Percentiles rank a stretch among this genome's conserved stretches.
Evolutionary conservation across 2,113 vertebrate genomes (phyloP).

Genomic region (Ariopsis seemanni): DNA sequence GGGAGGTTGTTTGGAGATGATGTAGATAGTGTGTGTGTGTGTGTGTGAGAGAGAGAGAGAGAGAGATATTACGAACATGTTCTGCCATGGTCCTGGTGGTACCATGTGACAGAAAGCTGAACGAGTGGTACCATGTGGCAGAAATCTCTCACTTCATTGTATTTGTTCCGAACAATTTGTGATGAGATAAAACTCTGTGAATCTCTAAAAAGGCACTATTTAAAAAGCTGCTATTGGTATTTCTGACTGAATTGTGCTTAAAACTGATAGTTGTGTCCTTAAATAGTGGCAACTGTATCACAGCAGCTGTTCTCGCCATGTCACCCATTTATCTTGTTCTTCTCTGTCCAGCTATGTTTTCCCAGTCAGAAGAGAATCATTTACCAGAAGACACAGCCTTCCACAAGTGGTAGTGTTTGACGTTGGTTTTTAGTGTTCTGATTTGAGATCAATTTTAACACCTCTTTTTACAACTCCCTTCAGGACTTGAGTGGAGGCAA

Average conservation of each 20-base stretch:
- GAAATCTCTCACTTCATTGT: not conserved
- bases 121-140: too few relatives aligned
- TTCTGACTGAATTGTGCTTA: not conserved
- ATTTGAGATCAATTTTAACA: conserved; percentile 19
- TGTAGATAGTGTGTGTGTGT: not conserved
- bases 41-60: too few relatives aligned
- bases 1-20: not conserved
- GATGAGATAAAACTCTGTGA: not conserved
- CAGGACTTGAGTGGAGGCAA: conserved; percentile 13
- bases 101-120: not conserved
- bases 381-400: conserved; percentile 27
- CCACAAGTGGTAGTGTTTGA: conserved; percentile 26
- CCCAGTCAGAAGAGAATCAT: conserved; percentile 15
- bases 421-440: not conserved
- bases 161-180: not conserved
- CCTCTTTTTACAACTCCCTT: not conserved
- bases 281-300: conserved; percentile 38
- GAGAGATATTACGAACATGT: not conserved
- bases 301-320: conserved; percentile 29
- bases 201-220: not conserved
- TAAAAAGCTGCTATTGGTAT: not conserved
- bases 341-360: not conserved
- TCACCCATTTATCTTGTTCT: conserved; percentile 12
- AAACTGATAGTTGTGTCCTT: conserved; percentile 33
- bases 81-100: not conserved